Base-by-base conservation (phyloP, 2,888 invertebrate genomes). In the Cylloceria caligata region DNA sequence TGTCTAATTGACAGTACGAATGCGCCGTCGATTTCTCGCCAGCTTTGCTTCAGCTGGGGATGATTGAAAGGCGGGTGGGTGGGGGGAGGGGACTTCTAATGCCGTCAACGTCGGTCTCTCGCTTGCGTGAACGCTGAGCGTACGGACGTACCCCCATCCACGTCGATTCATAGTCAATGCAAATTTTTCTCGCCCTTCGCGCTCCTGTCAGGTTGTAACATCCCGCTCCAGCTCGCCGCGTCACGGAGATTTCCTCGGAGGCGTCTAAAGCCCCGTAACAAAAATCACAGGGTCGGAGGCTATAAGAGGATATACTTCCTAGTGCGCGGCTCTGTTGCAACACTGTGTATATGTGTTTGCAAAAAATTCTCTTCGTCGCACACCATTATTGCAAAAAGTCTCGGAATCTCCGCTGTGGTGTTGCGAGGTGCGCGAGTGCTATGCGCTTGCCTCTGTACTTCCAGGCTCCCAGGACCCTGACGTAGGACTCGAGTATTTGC, bases 161-260 rank as follows among this genome's bases (percentile, higher is more conserved):
- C 68, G 60, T 60, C 60, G 60, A 60, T 85, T 81, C 77, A 78
- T 76, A 73, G 80, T 64, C 67, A 77, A 85, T 83, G 82, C 84
- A 84, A 84, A 82, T 84, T 84, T 78, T 78, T 73, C 52, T 79
- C 47, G 64, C 65, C 30, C 69, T 57, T 75, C 57, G 47, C 49
- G 60, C 24, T 71, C 55, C 80, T 80, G 65, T 75, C 80, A 57
- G 75, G 57, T 65, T 21, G 69, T 74, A 64, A 62, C 47, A 42
- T 52, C 39, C 68, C 55, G 65, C 65, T 47, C 72, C 36, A 60
- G 73, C 52, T 72, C 69, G 27, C 83, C 84, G 84, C 86, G 83
- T 85, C 81, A 81, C 80, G 84, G 85, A 89, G 89, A 89, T 89
- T 89, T 89, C 88, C 89, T 88, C 87, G 83, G 87, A 89, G 89